These are phyloP conservation scores for Dilophus febrilis DNA, from an alignment of 2,888 invertebrate genomes.

Conservation along the genomic window DNA sequence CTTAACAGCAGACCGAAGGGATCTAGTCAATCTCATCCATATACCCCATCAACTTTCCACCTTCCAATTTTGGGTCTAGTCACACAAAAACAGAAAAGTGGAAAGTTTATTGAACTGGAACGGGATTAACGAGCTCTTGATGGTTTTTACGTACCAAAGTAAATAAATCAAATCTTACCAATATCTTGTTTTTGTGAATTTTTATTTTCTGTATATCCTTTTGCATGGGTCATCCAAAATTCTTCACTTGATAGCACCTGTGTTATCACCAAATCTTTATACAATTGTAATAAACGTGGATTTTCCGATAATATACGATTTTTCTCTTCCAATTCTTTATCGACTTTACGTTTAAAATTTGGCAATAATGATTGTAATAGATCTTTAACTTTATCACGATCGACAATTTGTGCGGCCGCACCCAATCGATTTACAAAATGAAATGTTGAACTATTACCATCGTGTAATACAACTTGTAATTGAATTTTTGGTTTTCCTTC, in stretches of 20 bases:
- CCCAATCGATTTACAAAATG: slow-evolving; percentile 88
- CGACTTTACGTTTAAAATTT: slow-evolving; percentile 82
- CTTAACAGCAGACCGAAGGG: no score
- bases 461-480: slow-evolving; percentile 87
- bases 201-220: slow-evolving; percentile 54
- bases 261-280: slow-evolving; percentile 92
- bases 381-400: slow-evolving; percentile 87
- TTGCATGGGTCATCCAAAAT: slow-evolving; percentile 89
- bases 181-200: slow-evolving; percentile 66
- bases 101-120: no score
- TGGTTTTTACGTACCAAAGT: no score
- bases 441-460: slow-evolving; percentile 88
- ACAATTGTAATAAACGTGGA: slow-evolving; percentile 80
- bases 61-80: no score
- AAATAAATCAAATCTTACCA: no score
- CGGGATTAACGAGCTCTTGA: no score
- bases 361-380: slow-evolving; percentile 78
- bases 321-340: slow-evolving; percentile 78
- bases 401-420: slow-evolving; percentile 63
- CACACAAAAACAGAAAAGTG: no score
- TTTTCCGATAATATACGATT: slow-evolving; percentile 78
- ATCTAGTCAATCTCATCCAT: no score
- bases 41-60: no score
- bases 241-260: slow-evolving; percentile 93
- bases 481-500: slow-evolving; percentile 97